A percentile compares a stretch with the other conserved stretches of the same genome.
Evolutionary conservation across 2,797 vertebrate genomes (phyloP).

Genomic region (Paguma larvata): DNA sequence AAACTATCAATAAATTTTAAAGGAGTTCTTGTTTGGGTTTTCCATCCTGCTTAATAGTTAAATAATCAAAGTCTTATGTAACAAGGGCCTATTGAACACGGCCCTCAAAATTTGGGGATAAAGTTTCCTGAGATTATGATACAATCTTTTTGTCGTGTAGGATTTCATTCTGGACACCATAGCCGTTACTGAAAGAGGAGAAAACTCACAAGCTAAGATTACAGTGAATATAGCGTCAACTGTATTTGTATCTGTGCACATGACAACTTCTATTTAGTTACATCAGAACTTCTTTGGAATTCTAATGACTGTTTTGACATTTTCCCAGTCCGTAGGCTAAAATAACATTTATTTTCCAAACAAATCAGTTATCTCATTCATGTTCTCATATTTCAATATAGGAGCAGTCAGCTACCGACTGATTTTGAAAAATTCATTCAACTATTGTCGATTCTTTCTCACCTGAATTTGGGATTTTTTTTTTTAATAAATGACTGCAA

Average conservation of each 20-base stretch:
- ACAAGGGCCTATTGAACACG: too few relatives aligned
- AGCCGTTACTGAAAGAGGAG: background rate
- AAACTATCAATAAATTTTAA: too few relatives aligned
- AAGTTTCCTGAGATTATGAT: too few relatives aligned
- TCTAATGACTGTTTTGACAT: conserved; percentile 47
- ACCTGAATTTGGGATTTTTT: background rate
- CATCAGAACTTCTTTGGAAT: conserved; percentile 24
- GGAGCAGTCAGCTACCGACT: background rate
- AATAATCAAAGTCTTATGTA: too few relatives aligned
- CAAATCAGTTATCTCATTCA: conserved; percentile 16
- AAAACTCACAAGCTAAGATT: conserved; percentile 61
- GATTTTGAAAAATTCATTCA: background rate
- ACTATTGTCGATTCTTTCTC: background rate
- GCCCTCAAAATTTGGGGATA: too few relatives aligned
- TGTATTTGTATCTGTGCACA: conserved; percentile 22
- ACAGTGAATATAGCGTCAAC: conserved; percentile 24
- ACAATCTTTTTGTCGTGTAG: too few relatives aligned
- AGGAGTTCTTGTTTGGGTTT: too few relatives aligned
- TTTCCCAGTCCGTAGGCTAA: conserved; percentile 39
- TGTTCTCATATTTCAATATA: background rate
- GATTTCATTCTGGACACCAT: background rate
- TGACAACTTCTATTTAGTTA: conserved; percentile 46
- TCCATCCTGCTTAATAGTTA: too few relatives aligned
- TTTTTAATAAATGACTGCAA: background rate
- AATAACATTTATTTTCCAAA: conserved; percentile 27